These are phyloP conservation scores for Pseudocheirus occidentalis DNA, from an alignment of 2,797 vertebrate species.

Conservation along the genomic window DNA sequence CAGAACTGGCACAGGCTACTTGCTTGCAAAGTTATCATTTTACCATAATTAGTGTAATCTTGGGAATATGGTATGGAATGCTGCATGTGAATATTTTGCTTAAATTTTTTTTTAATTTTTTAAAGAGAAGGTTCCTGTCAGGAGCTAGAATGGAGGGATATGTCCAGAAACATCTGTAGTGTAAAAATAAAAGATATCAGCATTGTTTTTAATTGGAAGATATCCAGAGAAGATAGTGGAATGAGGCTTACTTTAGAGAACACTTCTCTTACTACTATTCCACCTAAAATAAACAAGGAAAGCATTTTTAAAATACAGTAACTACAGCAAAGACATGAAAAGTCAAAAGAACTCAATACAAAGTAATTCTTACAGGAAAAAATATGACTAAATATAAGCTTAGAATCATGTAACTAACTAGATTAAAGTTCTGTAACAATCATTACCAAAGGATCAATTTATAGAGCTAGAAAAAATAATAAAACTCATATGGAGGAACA, in stretches of 20 bases:
- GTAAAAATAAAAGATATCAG: not conserved
- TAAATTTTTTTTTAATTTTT: not conserved
- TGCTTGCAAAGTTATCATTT: not conserved
- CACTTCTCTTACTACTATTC: not conserved
- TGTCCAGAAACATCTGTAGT: not conserved
- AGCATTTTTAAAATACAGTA: not conserved
- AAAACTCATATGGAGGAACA: not conserved
- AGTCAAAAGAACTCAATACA: not conserved
- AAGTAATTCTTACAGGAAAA: not conserved
- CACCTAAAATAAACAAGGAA: not conserved
- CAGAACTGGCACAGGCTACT: not conserved
- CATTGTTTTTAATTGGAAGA: not conserved
- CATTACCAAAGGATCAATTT: not conserved
- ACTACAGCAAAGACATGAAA: not conserved
- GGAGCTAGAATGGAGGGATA: not conserved
- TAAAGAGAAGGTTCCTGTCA: not conserved
- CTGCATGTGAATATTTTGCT: not conserved
- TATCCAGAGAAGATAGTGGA: not conserved
- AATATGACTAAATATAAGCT: not conserved
- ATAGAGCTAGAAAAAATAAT: not conserved
- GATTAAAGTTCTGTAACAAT: not conserved
- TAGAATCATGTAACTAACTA: not conserved
- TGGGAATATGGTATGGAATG: not conserved
- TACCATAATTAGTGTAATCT: not conserved
- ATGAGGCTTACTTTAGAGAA: not conserved